phyloP scores from a whole-genome alignment of 2,888 invertebrate genomes.

The Zelleria hepariella region DNA sequence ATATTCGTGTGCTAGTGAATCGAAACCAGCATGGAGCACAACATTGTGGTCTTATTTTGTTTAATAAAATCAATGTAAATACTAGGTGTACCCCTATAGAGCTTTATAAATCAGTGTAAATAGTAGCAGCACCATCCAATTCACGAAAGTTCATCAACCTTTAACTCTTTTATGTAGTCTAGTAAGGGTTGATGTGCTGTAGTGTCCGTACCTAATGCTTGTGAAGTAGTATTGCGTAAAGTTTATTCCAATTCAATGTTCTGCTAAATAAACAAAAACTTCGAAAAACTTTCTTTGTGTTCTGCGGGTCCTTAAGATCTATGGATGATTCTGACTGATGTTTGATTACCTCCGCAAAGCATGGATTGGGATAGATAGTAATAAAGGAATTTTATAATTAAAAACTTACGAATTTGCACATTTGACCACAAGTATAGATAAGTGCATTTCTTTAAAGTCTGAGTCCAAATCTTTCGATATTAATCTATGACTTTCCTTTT shows the following conservation, averaged over 20 bases:
- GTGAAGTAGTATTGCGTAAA: background rate
- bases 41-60: constrained; percentile 20
- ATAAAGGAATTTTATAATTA: background rate
- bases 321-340: background rate
- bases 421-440: background rate
- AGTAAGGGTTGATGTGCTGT: no score
- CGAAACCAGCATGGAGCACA: constrained; percentile 29
- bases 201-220: no score
- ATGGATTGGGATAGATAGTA: background rate
- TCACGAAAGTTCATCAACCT: background rate
- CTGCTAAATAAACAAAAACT: background rate
- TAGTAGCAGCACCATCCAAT: background rate
- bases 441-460: background rate
- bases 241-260: background rate
- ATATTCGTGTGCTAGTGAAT: constrained; percentile 9
- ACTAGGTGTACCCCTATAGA: constrained; percentile 24
- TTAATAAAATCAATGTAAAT: constrained; percentile 32
- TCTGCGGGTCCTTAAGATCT: no score
- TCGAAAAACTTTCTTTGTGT: no score
- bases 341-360: background rate
- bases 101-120: background rate
- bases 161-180: background rate
- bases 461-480: background rate
- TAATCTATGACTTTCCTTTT: background rate
- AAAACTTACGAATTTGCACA: background rate